These are phyloP conservation scores for Eupithecia inturbata DNA, from an alignment of 2,888 invertebrate species.

Conservation along the genomic window DNA sequence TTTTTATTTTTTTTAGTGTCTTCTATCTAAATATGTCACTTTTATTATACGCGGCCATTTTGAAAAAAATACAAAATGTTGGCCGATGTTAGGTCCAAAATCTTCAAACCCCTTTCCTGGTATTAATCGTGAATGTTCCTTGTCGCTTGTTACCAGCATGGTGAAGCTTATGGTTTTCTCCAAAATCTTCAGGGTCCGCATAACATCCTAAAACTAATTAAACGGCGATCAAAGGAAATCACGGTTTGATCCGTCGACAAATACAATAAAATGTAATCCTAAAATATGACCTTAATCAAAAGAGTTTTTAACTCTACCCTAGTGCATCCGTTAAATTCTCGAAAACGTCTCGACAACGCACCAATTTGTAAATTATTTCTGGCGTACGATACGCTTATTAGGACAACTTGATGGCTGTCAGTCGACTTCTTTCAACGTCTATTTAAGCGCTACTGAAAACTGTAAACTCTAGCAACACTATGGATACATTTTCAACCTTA, in stretches of 20 bases:
- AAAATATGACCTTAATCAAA: not conserved
- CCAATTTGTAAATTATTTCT: slow-evolving; percentile 82
- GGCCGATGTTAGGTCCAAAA: too few relatives aligned
- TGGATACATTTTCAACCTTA: slow-evolving; percentile 53
- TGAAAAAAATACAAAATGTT: too few relatives aligned
- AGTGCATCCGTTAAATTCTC: slow-evolving; percentile 30
- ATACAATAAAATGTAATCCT: not conserved
- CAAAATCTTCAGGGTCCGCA: too few relatives aligned
- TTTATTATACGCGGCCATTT: too few relatives aligned
- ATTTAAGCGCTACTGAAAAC: slow-evolving; percentile 74
- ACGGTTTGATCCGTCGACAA: not conserved
- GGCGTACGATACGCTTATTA: slow-evolving; percentile 79
- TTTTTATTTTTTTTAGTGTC: too few relatives aligned
- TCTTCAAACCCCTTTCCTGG: too few relatives aligned
- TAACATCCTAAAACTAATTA: too few relatives aligned
- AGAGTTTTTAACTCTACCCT: slow-evolving; percentile 5
- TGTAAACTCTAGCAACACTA: slow-evolving; percentile 24
- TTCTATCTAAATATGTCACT: too few relatives aligned
- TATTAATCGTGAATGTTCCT: too few relatives aligned
- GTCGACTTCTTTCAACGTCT: slow-evolving; percentile 82
- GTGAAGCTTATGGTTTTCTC: too few relatives aligned
- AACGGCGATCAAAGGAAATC: too few relatives aligned
- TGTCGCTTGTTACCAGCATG: too few relatives aligned
- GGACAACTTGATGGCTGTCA: slow-evolving; percentile 80
- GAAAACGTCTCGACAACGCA: slow-evolving; percentile 54